phyloP scores from a whole-genome alignment of 64 coral and sea anemone genomes.

The Pocillopora verrucosa region DNA sequence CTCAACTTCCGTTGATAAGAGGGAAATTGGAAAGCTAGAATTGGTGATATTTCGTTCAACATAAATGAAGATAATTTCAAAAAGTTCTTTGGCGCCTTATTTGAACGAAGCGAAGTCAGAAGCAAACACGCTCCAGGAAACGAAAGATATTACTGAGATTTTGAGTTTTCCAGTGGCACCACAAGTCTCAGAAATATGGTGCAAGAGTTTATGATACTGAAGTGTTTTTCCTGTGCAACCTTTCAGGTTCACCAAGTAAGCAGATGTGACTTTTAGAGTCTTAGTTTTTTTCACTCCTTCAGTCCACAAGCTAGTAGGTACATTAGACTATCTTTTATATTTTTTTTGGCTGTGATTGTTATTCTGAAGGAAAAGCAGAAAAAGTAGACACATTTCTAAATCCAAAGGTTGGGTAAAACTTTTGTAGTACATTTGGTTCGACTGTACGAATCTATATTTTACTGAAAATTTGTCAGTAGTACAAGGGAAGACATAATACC shows the following conservation, averaged over 20 bases:
- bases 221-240: constrained; percentile 34
- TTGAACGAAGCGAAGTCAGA: constrained; percentile 9
- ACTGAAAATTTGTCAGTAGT: no score
- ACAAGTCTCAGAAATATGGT: constrained; percentile 19
- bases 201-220: constrained; percentile 35
- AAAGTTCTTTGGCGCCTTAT: constrained; percentile 6
- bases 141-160: not conserved
- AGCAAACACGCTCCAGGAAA: not conserved
- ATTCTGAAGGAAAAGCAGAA: no score
- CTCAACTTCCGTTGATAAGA: no score
- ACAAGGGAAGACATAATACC: no score
- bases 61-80: not conserved
- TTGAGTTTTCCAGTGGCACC: not conserved
- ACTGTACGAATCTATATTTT: no score
- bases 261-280: not conserved
- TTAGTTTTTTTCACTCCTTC: not conserved
- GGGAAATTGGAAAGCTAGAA: no score
- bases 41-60: constrained; percentile 17
- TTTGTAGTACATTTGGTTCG: no score
- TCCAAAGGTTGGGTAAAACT: no score
- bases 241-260: constrained; percentile 59
- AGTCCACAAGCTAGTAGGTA: no score
- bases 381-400: no score
- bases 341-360: not conserved
- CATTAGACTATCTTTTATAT: not conserved